Evolutionary conservation across 2,888 invertebrate species (phyloP).

Genomic region (Poecilobothrus nobilitatus): DNA sequence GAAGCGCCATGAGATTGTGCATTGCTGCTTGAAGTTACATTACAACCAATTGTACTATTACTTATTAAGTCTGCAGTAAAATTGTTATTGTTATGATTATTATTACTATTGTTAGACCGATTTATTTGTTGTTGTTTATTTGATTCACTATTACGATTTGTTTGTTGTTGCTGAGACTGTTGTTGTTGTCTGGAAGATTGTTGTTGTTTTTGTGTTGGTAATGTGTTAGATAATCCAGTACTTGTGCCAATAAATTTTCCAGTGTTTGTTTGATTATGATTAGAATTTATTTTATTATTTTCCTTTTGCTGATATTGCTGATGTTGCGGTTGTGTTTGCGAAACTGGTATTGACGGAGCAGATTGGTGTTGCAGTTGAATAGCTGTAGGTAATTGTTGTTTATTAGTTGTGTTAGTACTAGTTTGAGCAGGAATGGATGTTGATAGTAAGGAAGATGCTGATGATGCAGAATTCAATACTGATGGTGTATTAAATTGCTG

Average conservation of each 20-base stretch:
- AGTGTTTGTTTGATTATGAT: slow-evolving; percentile 21
- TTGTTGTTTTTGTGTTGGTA: slow-evolving; percentile 13
- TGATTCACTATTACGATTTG: slow-evolving; percentile 10
- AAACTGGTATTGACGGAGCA: slow-evolving; percentile 11
- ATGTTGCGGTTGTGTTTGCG: slow-evolving; percentile 12
- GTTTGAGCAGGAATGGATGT: slow-evolving; percentile 10
- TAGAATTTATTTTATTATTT: slow-evolving; percentile 19
- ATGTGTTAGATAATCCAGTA: slow-evolving; percentile 20
- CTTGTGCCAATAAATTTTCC: slow-evolving; percentile 20
- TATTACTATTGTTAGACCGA: neutral
- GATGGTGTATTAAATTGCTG: neutral
- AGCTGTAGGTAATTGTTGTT: slow-evolving; percentile 8
- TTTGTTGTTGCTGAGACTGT: slow-evolving; percentile 11
- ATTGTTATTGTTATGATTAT: neutral
- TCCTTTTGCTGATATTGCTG: slow-evolving; percentile 12
- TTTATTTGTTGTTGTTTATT: slow-evolving; percentile 10
- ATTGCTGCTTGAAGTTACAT: neutral
- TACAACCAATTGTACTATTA: slow-evolving; percentile 11
- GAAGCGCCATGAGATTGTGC: slow-evolving; percentile 4
- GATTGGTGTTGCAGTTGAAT: slow-evolving; percentile 13
- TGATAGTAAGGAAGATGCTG: slow-evolving; percentile 16
- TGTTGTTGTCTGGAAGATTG: slow-evolving; percentile 11
- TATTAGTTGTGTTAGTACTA: neutral
- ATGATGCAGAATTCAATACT: slow-evolving; percentile 11
- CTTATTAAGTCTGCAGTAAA: neutral